Evolutionary conservation across 2,797 vertebrate genomes (phyloP), one percentile per base, ranked within the genome.

Genomic region (Mormyrus proboscirostris): DNA sequence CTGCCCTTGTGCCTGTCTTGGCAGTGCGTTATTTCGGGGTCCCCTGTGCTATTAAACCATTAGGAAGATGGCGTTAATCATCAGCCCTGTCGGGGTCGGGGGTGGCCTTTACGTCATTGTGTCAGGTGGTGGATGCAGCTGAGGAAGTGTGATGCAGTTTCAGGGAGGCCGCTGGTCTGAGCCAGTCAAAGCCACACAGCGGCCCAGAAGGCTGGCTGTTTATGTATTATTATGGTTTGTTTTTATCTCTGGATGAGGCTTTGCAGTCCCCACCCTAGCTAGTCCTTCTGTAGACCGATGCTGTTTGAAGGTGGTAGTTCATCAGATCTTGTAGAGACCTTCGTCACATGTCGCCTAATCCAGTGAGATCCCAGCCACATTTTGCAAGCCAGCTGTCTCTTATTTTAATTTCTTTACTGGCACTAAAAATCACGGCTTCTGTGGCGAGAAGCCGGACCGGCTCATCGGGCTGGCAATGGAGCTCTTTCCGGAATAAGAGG

Each of bases 51-150:
- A n/a, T 59, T 59, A 62, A 57, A 44, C 16, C 86, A 59, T 87
- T 87, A 57, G 49, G 29, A 19, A 87, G 33, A 88, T 69, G 87
- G 59, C 38, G 62, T 51, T 41, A 44, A 53, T 83, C 90, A 53
- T 88, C 62, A 62, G 29, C 29, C 29, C 3, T 41, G 86, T 87
- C 38, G 16, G 33, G 86, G 86, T 87, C 55, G 44, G 55, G 51
- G 29, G 51, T 22, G 16, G 29, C 14, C 33, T 38, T 57, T 62
- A 55, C 38, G 33, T 87, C 86, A 87, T 59, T 7, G 14, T 57
- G 55, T 41, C 53, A 41, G 29, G 86, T 33, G 86, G n/a, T 33
- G 8, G 50, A 25, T 10, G 38, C 49, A 5, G 29, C 85, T 41
- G 69, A 16, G 69, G 69, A 76, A 33, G 6, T 57, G 14, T 7